Conservation (phyloP, 2,797 vertebrate species). For the Anomalospiza imberbis region DNA sequence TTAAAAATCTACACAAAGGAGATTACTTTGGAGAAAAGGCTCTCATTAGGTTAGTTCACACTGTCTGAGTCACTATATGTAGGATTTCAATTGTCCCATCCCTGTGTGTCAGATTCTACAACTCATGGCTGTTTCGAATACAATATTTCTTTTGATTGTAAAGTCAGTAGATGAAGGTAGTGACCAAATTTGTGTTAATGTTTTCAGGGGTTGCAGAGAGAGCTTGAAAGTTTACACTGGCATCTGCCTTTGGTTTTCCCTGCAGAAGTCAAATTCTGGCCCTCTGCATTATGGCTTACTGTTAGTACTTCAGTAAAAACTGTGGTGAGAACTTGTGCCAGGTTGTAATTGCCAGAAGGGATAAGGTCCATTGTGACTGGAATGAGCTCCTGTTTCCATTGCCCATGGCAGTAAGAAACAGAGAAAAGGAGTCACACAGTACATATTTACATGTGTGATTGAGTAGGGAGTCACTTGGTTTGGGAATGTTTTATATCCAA, state of each 20-base stretch:
- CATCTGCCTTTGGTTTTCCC: background rate
- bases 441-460: background rate
- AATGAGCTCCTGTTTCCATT: background rate
- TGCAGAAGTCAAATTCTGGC: background rate
- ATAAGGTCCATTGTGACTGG: background rate
- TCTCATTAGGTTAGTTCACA: constrained; percentile 83
- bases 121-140: background rate
- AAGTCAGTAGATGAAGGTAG: background rate
- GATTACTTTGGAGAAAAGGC: constrained; percentile 96
- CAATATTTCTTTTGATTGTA: background rate
- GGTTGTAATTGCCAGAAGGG: background rate
- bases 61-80: background rate
- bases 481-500: background rate
- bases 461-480: background rate
- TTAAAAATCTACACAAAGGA: constrained; percentile 88
- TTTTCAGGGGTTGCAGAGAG: background rate
- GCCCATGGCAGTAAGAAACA: background rate
- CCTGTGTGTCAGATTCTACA: background rate
- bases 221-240: background rate
- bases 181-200: background rate
- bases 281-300: background rate
- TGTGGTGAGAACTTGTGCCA: background rate
- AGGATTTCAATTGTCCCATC: background rate
- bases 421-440: background rate
- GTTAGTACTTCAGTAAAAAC: background rate